phyloP scores from a whole-genome alignment of 2,797 vertebrate species.

The Linurgus olivaceus region DNA sequence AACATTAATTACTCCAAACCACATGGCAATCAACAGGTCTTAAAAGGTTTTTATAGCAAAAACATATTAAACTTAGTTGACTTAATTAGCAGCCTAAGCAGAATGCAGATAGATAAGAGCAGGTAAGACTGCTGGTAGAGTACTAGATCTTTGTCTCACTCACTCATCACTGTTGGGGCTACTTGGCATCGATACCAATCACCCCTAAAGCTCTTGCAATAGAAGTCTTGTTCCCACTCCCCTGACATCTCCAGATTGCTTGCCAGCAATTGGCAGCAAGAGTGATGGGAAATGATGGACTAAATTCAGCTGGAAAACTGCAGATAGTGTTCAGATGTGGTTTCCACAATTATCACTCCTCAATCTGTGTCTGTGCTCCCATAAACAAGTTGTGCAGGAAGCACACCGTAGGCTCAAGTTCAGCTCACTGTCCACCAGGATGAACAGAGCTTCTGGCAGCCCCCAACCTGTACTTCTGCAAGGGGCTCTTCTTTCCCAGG shows the following conservation, averaged over 20 bases:
- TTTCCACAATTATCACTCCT: not conserved
- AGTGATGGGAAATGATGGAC: not conserved
- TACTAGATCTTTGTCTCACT: not conserved
- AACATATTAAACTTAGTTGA: not conserved
- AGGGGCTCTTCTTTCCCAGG: not conserved
- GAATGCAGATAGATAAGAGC: not conserved
- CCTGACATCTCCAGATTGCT: not conserved
- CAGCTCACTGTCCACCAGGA: not conserved
- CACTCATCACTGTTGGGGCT: not conserved
- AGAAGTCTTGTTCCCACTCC: not conserved
- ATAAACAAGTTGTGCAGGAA: not conserved
- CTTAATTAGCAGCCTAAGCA: not conserved
- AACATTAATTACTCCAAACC: slow-evolving; percentile 18
- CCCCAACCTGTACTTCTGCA: not conserved
- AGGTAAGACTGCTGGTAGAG: not conserved
- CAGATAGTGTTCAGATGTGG: not conserved
- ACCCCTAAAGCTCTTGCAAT: not conserved
- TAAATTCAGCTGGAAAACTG: not conserved
- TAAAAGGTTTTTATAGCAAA: not conserved
- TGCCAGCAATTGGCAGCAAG: not conserved
- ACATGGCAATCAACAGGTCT: not conserved
- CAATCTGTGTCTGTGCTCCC: not conserved
- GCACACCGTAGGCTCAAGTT: not conserved
- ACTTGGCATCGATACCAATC: not conserved
- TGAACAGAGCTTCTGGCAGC: not conserved